Percentiles rank a stretch among this genome's conserved stretches.
Conservation (phyloP, 2,113 vertebrate species). For the Prionailurus viverrinus region DNA sequence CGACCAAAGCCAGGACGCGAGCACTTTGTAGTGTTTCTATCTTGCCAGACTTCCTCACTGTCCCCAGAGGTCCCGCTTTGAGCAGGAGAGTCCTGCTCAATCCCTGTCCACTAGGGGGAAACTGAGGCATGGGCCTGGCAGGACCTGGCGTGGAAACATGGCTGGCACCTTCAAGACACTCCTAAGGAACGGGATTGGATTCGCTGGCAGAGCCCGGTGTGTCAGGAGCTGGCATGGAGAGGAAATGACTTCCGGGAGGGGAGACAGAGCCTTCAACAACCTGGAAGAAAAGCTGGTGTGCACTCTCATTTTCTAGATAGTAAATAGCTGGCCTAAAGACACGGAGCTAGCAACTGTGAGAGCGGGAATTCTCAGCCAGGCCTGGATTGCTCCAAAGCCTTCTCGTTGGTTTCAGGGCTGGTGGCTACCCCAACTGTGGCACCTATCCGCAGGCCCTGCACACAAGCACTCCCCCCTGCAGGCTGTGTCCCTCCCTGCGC, state of each 20-base stretch:
- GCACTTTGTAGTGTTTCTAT: not conserved
- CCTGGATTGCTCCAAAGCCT: not conserved
- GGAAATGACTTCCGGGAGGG: not conserved
- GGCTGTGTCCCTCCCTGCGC: not conserved
- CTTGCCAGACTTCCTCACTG: not conserved
- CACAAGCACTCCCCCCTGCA: fast-evolving
- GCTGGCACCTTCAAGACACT: not conserved
- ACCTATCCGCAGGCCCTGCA: too few relatives aligned
- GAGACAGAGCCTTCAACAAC: not conserved
- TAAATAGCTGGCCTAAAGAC: not conserved
- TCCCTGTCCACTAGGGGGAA: not conserved
- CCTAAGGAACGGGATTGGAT: not conserved
- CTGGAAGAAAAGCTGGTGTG: not conserved
- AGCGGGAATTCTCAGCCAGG: not conserved
- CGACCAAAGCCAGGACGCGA: not conserved
- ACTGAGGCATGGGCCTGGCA: not conserved
- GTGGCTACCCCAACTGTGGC: not conserved
- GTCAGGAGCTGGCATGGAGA: not conserved
- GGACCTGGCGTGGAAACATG: not conserved
- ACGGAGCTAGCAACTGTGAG: not conserved
- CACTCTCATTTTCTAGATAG: not conserved
- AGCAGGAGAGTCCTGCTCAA: not conserved
- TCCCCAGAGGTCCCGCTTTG: not conserved
- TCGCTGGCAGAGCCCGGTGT: not conserved
- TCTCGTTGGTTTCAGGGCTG: not conserved